A percentile compares a stretch with the other conserved stretches of the same genome.
phyloP scores from a whole-genome alignment of 2,113 vertebrate genomes.

The Rhinopomastus cyanomelas region DNA sequence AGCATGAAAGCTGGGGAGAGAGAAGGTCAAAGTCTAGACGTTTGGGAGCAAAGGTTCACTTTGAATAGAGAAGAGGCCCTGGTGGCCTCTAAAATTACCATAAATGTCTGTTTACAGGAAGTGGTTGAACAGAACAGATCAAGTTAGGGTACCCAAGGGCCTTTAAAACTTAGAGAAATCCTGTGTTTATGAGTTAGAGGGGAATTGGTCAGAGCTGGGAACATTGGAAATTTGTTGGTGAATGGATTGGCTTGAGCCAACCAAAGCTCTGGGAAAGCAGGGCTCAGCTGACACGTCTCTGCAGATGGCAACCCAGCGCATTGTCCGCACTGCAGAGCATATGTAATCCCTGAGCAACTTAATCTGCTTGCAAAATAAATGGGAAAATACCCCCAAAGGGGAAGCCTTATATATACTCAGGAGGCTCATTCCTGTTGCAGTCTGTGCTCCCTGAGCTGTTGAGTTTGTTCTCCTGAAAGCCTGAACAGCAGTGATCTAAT shows the following conservation, averaged over 20 bases:
- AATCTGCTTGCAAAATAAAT: constrained; percentile 33
- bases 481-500: not conserved
- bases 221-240: constrained; percentile 9
- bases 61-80: constrained; percentile 38
- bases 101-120: constrained; percentile 69
- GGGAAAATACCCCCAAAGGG: not conserved
- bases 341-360: not conserved
- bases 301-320: not conserved
- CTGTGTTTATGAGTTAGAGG: constrained; percentile 54
- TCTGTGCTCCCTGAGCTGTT: not conserved
- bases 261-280: constrained; percentile 19
- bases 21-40: constrained; percentile 31
- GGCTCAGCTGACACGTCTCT: not conserved
- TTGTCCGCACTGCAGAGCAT: not conserved
- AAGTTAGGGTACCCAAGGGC: constrained; percentile 44
- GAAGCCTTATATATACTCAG: not conserved
- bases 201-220: constrained; percentile 57
- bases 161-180: constrained; percentile 60
- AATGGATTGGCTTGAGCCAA: not conserved
- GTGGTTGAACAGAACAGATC: constrained; percentile 53
- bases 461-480: not conserved
- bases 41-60: constrained; percentile 46
- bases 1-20: not conserved
- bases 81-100: constrained; percentile 60
- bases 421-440: not conserved